A percentile compares a stretch with the other conserved stretches of the same genome.
phyloP scores from a whole-genome alignment of 30 jellyfish, hydroid and myxozoan species.

The Aurelia coerulea region DNA sequence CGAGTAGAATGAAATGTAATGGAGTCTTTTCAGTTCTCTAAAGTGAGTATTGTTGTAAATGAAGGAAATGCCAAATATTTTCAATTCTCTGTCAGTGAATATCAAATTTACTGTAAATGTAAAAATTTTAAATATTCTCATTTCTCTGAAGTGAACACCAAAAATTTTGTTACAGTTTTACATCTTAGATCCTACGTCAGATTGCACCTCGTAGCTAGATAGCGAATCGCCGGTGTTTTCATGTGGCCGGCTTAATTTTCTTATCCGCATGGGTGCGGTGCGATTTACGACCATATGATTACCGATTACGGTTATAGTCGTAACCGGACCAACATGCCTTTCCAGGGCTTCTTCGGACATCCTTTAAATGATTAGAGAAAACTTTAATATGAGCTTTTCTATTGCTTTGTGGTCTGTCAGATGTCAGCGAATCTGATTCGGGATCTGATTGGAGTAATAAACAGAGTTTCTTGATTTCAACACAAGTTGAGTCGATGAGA shows the following conservation, averaged over 20 bases:
- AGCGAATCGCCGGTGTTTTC: neutral
- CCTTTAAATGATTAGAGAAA: conserved; percentile 40
- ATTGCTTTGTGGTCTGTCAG: conserved; percentile 76
- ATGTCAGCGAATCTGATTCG: conserved; percentile 62
- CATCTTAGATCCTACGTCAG: neutral
- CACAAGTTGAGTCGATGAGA: conserved; percentile 37
- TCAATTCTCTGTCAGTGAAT: no score
- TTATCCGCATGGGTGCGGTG: conserved; percentile 5
- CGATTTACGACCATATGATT: conserved; percentile 8
- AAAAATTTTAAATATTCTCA: no score
- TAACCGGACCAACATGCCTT: conserved; percentile 28
- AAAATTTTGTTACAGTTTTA: no score
- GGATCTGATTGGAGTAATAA: conserved; percentile 46
- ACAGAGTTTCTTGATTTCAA: conserved; percentile 44
- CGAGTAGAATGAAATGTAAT: no score
- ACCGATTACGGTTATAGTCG: conserved; percentile 8
- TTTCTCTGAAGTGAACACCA: no score
- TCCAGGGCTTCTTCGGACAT: conserved; percentile 26
- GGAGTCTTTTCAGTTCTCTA: no score
- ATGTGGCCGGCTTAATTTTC: conserved; percentile 12
- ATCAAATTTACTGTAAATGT: no score
- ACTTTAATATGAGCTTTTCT: conserved; percentile 52
- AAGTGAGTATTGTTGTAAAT: no score
- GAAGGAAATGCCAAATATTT: no score
- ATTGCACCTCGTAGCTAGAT: neutral